Base-by-base conservation (phyloP, 2,888 invertebrate species). In the Drosophila lutescens region DNA sequence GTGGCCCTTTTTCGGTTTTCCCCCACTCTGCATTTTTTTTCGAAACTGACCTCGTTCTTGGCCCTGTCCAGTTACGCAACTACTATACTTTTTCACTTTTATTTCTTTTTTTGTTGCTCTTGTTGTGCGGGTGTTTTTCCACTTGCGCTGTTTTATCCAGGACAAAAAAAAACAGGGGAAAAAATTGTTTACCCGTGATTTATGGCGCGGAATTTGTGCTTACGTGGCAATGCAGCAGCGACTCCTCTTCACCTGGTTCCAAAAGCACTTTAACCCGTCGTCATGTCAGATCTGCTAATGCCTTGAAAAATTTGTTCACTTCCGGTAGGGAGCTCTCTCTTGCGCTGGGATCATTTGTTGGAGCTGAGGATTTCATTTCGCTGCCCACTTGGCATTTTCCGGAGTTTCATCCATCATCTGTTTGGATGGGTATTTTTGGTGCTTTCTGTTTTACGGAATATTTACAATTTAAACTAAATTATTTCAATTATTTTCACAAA, bases 201-300 rank as follows among this genome's bases (percentile, higher is more conserved):
- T 84, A 86, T 86, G 84, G 81, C 76, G 72, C 71, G 86, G 73
- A 84, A 81, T 84, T 79, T 84, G 75, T 74, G 84, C 75, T 81
- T 74, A 79, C 78, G 69, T 70, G 70, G 75, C 62, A 26, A 54
- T 34, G 49, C 54, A 54, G 49, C 67, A 53, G 32, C 62, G 53
- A 41, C 47, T 34, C 17, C 60, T 55, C 40, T 60, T 63, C 60
- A 60, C 62, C 62, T 63, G 60, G 49, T 49, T 43, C 62, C 62
- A 17, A n/a, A 54, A 54, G 72, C 65, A 46, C 62, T 68, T 75
- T 72, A 44, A 41, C 41, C 58, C 62, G 62, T 63, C 60, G 41
- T 63, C 49, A 41, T 63, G 62, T 63, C 60, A 60, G 60, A 54
- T 65, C 65, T 47, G 55, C 47, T 66, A 66, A 66, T 66, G 65